A percentile compares a stretch with the other conserved stretches of the same genome.
Evolutionary conservation across 2,888 invertebrate species (phyloP).

Genomic region (Rhabditophanes sp.): DNA sequence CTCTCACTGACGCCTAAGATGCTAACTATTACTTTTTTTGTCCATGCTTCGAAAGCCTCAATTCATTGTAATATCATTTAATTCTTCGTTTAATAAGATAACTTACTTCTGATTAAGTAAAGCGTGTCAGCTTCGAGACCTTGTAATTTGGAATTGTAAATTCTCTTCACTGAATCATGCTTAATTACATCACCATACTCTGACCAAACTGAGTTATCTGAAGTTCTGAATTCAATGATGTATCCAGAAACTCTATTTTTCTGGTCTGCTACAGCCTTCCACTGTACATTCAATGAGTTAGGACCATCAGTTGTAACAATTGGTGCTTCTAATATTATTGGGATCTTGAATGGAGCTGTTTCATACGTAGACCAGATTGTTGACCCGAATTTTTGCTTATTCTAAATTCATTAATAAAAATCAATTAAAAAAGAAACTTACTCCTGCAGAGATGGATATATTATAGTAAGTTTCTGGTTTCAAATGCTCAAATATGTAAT

Average conservation of each 20-base stretch:
- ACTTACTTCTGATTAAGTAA: conserved; percentile 47
- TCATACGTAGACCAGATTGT: conserved; percentile 36
- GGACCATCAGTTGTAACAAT: conserved; percentile 38
- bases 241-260: conserved; percentile 38
- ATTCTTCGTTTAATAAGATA: conserved; percentile 17
- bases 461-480: conserved; percentile 42
- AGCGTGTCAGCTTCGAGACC: conserved; percentile 46
- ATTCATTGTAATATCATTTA: background rate
- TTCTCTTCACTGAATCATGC: conserved; percentile 33
- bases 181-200: conserved; percentile 31
- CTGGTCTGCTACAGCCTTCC: conserved; percentile 36
- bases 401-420: conserved; percentile 28
- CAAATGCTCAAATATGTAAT: conserved; percentile 35
- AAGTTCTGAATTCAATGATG: conserved; percentile 35
- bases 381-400: conserved; percentile 37
- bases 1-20: no score
- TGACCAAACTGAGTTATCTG: conserved; percentile 36
- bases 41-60: no score
- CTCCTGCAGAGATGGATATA: conserved; percentile 32
- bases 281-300: conserved; percentile 34
- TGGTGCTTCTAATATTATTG: conserved; percentile 14
- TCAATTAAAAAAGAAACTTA: background rate
- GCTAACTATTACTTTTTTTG: no score
- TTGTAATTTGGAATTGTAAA: conserved; percentile 42
- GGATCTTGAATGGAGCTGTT: conserved; percentile 41